Conservation (phyloP, 2,888 invertebrate genomes). For the Silvanus unidentatus region DNA sequence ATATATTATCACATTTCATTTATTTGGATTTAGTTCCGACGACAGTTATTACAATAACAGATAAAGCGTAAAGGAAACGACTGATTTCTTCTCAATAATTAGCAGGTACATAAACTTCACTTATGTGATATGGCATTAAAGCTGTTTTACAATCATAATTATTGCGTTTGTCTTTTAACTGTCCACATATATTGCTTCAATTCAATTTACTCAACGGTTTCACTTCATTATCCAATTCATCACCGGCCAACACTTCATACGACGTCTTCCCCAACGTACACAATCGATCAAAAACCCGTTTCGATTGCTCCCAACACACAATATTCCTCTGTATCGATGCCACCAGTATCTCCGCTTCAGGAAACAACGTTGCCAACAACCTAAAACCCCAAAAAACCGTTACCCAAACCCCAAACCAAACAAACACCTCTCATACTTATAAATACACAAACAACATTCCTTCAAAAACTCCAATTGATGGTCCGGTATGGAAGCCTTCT, state of each 20-base stretch:
- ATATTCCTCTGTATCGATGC: constrained; percentile 53
- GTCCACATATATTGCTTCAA: background rate
- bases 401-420: no score
- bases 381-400: no score
- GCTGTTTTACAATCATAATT: no score
- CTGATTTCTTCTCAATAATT: no score
- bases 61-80: no score
- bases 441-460: constrained; percentile 50
- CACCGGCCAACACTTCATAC: constrained; percentile 33
- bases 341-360: constrained; percentile 46
- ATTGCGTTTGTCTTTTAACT: background rate
- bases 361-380: constrained; percentile 51
- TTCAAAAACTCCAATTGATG: constrained; percentile 70
- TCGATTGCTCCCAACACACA: constrained; percentile 54
- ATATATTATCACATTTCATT: no score
- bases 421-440: constrained; percentile 42
- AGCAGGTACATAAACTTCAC: no score
- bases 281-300: constrained; percentile 39
- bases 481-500: constrained; percentile 74
- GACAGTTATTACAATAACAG: no score
- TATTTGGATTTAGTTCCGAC: no score
- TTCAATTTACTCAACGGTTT: background rate
- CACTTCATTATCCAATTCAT: constrained; percentile 32
- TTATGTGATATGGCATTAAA: no score
- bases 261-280: constrained; percentile 27